Percentiles rank a stretch among this genome's conserved stretches.
Conservation (phyloP, 2,888 invertebrate genomes). For the Eurytoma californica region DNA sequence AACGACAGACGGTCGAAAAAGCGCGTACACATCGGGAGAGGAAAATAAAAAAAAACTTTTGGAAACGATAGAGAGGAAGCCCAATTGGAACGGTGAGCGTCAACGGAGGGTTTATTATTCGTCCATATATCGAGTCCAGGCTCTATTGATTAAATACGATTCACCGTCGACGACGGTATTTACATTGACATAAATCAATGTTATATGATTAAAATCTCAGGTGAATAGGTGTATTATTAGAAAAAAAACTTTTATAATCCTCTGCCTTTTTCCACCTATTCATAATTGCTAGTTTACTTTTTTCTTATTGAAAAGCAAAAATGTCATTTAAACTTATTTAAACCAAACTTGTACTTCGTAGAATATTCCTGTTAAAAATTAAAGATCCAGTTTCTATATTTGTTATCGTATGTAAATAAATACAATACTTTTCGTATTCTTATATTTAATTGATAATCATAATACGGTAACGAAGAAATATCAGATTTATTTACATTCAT, state of each 20-base stretch:
- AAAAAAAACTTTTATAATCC: constrained; percentile 1
- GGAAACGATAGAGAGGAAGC: neutral
- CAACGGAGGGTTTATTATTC: constrained; percentile 36
- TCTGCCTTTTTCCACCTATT: neutral
- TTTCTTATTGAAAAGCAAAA: too few species aligned
- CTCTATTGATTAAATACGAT: constrained; percentile 40
- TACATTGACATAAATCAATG: constrained; percentile 39
- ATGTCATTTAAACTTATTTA: too few species aligned
- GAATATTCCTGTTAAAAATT: too few species aligned
- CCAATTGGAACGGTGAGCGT: constrained; percentile 10
- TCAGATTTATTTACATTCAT: too few species aligned
- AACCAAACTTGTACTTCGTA: too few species aligned
- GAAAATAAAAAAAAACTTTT: constrained; percentile 9
- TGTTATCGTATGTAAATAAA: too few species aligned
- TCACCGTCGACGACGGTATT: constrained; percentile 22
- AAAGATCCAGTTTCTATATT: too few species aligned
- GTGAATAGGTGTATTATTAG: constrained; percentile 14
- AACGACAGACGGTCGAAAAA: neutral
- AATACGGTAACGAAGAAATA: too few species aligned
- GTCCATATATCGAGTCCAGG: neutral
- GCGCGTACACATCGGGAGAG: neutral
- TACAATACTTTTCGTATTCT: too few species aligned
- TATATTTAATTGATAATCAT: too few species aligned
- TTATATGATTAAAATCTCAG: constrained; percentile 42
- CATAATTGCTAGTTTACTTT: too few species aligned